Base-by-base conservation (phyloP, 2,888 invertebrate species). In the Cheilosia soror region DNA sequence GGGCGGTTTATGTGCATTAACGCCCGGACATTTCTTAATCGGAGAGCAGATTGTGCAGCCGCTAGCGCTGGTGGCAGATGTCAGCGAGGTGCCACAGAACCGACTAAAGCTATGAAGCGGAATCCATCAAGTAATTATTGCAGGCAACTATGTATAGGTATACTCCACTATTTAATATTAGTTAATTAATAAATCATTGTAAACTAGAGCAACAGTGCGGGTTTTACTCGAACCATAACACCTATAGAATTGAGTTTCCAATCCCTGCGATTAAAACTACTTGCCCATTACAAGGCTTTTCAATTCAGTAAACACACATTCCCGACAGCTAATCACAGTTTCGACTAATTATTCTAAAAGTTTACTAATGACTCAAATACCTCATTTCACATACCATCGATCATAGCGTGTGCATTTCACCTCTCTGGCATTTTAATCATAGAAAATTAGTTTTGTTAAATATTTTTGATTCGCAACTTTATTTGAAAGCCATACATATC, bases 11-110 rank as follows among this genome's bases (percentile, higher is more conserved):
- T 47, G 47, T 42, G 44, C 20, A 6, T 44, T 68, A 2, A 68
- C 57, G 1, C 57, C 68, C 15, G 68, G 55, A 5, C 51, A 53
- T 33, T 42, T 68, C 40, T 11, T 68, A 7, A 53, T 53, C n/a
- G 42, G 68, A 68, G 40, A n/a, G n/a, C n/a, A 68, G 42, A 51
- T 68, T 4, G 27, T 55, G 37, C 55, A 68, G n/a, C 55, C 55
- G 1, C 11, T 68, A 7, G 27, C 55, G 1, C 11, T 68, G 7
- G 27, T 4, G 13, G 40, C 40, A 13, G 53, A 55, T 42, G 27
- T 55, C 4, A 55, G 42, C 42, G 68, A 68, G 11, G 68, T 68
- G 9, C 40, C 40, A 4, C 29, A 29, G 33, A 44, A 7, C 15
- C 69, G 57, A 2, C 42, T 57, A 11, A 57, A 69, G 13, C 37